Percentiles rank a stretch among this genome's conserved stretches.
Conservation (phyloP, 2,888 invertebrate species). For the Nematopogon swammerdamellus region DNA sequence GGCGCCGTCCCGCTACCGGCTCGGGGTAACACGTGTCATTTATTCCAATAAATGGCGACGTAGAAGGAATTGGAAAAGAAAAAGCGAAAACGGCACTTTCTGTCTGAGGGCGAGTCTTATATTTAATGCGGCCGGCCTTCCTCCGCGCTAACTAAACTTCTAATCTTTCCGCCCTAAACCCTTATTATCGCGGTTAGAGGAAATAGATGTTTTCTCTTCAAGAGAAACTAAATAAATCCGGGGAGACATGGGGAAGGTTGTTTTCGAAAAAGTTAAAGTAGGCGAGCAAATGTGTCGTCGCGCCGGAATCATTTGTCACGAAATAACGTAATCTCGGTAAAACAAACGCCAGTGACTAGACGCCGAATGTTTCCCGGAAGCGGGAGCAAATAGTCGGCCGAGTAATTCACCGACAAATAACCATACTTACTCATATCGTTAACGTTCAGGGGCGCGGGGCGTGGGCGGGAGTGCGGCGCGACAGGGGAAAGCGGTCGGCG, state of each 20-base stretch:
- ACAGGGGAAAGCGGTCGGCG: neutral
- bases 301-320: neutral
- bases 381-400: neutral
- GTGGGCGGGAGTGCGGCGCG: neutral
- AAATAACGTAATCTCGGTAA: neutral
- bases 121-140: too few relatives aligned
- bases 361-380: neutral
- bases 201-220: neutral
- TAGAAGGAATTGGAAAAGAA: neutral
- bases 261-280: neutral
- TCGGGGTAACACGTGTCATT: neutral
- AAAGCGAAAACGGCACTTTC: neutral
- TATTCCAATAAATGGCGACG: neutral
- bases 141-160: neutral
- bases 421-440: neutral
- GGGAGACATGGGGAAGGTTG: neutral
- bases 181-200: neutral
- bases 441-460: neutral
- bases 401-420: neutral
- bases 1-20: neutral
- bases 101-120: too few relatives aligned
- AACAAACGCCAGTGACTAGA: neutral
- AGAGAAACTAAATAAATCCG: neutral
- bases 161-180: neutral
- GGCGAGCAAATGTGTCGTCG: neutral